Percentiles rank a stretch among this genome's conserved stretches.
Evolutionary conservation across 2,888 invertebrate species (phyloP).

Genomic region (Epirrhoe tristata): DNA sequence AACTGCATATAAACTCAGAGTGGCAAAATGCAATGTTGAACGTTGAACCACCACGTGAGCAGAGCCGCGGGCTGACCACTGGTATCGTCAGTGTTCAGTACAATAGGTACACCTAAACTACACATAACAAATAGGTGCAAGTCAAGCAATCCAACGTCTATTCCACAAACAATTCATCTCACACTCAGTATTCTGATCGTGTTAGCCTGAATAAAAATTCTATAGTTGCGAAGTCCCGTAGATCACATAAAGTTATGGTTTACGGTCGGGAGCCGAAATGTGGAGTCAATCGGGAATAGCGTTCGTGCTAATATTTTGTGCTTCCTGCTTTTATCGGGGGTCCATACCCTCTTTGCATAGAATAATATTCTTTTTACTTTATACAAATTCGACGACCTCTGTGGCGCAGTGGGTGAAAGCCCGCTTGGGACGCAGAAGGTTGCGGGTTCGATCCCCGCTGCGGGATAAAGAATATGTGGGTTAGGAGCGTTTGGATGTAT

Average conservation of each 20-base stretch:
- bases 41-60: too few species aligned
- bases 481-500: too few species aligned
- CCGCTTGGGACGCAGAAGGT: too few species aligned
- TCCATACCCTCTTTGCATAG: not conserved
- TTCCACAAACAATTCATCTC: constrained; percentile 9
- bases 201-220: constrained; percentile 64
- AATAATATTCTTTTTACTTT: not conserved
- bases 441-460: too few species aligned
- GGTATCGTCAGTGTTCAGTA: too few species aligned
- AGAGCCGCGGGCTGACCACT: too few species aligned
- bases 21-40: too few species aligned
- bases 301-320: constrained; percentile 41
- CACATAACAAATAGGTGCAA: not conserved
- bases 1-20: too few species aligned
- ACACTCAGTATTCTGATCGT: constrained; percentile 62
- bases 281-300: constrained; percentile 53
- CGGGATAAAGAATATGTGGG: too few species aligned
- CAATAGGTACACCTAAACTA: too few species aligned
- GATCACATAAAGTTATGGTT: constrained; percentile 75
- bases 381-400: too few species aligned
- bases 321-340: constrained; percentile 22
- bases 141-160: not conserved
- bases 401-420: too few species aligned
- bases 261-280: constrained; percentile 66
- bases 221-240: constrained; percentile 62